phyloP scores from a whole-genome alignment of 2,113 vertebrate species.

The Murina feae region DNA sequence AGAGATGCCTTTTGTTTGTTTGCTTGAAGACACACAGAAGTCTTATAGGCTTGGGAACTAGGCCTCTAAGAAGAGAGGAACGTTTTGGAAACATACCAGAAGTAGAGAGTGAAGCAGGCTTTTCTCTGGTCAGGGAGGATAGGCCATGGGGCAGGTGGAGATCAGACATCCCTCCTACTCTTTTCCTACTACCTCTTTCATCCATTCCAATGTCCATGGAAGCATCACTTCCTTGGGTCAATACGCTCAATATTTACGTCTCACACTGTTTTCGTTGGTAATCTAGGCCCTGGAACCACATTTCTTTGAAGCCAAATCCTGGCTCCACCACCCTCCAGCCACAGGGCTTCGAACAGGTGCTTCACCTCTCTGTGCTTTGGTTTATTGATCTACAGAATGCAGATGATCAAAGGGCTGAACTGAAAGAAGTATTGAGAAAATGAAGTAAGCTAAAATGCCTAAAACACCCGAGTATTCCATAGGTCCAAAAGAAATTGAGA shows the following conservation, averaged over 20 bases:
- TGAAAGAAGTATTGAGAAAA: background rate
- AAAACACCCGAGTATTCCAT: background rate
- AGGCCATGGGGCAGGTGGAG: accelerated
- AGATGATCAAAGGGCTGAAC: background rate
- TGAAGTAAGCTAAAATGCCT: background rate
- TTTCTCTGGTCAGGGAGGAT: background rate
- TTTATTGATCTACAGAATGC: background rate
- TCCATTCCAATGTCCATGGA: too few species aligned
- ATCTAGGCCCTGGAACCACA: background rate
- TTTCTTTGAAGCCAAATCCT: background rate
- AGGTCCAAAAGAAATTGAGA: background rate
- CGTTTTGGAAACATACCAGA: background rate
- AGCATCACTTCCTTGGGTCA: background rate
- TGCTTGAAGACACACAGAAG: background rate
- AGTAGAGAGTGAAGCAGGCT: background rate
- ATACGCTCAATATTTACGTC: background rate
- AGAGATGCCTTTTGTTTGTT: background rate
- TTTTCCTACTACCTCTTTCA: background rate
- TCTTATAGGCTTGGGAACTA: background rate
- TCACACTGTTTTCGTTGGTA: background rate
- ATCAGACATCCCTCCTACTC: accelerated
- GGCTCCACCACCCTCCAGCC: background rate
- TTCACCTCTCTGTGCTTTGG: background rate
- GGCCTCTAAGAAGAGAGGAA: background rate
- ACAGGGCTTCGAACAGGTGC: background rate